Percentiles rank a stretch among this genome's conserved stretches.
Evolutionary conservation across 1,140 invertebrate genomes (phyloP).

Genomic region (Zaprionus capensis): DNA sequence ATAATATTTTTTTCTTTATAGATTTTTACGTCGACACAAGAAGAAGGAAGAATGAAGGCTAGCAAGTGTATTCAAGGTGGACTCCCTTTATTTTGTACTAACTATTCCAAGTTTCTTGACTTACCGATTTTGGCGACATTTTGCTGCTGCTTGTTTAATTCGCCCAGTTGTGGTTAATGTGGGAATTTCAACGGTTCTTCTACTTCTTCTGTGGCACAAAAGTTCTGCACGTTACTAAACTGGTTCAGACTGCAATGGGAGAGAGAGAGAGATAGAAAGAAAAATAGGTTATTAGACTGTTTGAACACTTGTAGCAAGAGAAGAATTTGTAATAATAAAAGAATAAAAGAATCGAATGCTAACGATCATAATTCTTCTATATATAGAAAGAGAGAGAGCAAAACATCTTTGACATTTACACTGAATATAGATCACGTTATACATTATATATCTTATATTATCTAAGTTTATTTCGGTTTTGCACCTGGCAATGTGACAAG

Average conservation of each 20-base stretch:
- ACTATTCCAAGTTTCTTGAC: conserved; percentile 15
- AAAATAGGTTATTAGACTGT: neutral
- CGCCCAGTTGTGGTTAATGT: conserved; percentile 41
- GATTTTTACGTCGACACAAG: neutral
- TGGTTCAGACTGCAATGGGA: conserved; percentile 38
- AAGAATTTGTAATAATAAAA: no score
- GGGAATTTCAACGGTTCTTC: conserved; percentile 30
- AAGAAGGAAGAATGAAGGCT: neutral
- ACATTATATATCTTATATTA: conserved; percentile 9
- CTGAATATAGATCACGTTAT: conserved; percentile 32
- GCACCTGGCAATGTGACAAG: conserved; percentile 65
- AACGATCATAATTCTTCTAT: conserved; percentile 60
- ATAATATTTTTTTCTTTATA: neutral
- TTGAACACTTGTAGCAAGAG: neutral
- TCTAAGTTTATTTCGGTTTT: conserved; percentile 57
- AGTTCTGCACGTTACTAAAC: conserved; percentile 28
- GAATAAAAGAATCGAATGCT: conserved; percentile 38
- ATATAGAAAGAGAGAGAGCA: conserved; percentile 15
- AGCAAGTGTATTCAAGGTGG: neutral
- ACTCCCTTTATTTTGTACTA: neutral
- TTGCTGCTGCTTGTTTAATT: conserved; percentile 64
- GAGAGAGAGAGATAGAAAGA: neutral
- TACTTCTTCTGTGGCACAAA: conserved; percentile 32
- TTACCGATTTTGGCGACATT: conserved; percentile 82
- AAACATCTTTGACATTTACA: conserved; percentile 4